Percentiles rank a stretch among this genome's conserved stretches.
phyloP scores from a whole-genome alignment of 1,140 invertebrate genomes.

The Drosophila malerkotliana region DNA sequence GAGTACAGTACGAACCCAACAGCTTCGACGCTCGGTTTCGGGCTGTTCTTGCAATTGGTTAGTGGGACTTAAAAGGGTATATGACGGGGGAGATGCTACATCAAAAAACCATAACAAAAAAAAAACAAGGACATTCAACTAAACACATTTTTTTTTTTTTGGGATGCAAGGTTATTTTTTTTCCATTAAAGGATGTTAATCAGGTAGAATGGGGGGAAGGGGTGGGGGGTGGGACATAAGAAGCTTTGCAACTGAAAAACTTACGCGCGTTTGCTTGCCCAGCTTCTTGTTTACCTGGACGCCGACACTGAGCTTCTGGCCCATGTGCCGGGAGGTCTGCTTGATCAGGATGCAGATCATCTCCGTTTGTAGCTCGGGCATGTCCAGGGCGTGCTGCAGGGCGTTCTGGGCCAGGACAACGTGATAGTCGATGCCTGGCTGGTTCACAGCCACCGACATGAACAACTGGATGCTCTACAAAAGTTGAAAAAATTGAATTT shows the following conservation, averaged over 20 bases:
- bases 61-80: slow-evolving; percentile 7
- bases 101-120: slow-evolving; percentile 2
- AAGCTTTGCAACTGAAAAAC: slow-evolving; percentile 88
- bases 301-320: slow-evolving; percentile 90
- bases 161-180: neutral
- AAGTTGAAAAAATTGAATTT: neutral
- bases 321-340: slow-evolving; percentile 95
- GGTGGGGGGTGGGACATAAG: slow-evolving; percentile 32
- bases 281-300: slow-evolving; percentile 92
- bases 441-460: slow-evolving; percentile 96
- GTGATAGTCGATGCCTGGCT: slow-evolving; percentile 97
- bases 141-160: slow-evolving; percentile 1
- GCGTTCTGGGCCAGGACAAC: slow-evolving; percentile 97
- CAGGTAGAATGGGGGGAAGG: neutral
- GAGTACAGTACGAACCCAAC: slow-evolving; percentile 6
- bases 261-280: slow-evolving; percentile 84
- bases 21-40: slow-evolving; percentile 9
- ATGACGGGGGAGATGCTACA: slow-evolving; percentile 13
- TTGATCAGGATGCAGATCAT: slow-evolving; percentile 95
- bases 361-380: slow-evolving; percentile 95
- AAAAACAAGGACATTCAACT: slow-evolving; percentile 46
- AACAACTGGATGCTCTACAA: slow-evolving; percentile 95
- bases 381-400: slow-evolving; percentile 94
- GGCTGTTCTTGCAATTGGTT: slow-evolving; percentile 34
- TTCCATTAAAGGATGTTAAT: neutral